Percentiles rank a stretch among this genome's conserved stretches.
These are phyloP conservation scores for Egretta garzetta DNA, from an alignment of 2,113 vertebrate species.

Conservation along the genomic window DNA sequence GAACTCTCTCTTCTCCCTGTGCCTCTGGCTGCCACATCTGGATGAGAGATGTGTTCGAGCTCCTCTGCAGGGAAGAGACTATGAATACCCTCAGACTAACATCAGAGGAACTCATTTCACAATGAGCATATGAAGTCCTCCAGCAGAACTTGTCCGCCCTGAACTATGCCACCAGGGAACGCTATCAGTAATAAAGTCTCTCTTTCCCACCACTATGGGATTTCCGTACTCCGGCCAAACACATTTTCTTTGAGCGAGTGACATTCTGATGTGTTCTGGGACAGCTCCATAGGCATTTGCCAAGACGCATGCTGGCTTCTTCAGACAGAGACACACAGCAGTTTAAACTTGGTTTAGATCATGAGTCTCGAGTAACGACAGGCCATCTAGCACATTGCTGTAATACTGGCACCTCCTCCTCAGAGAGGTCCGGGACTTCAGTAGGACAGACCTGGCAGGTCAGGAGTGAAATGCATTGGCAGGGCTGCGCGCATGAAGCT, in stretches of 20 bases:
- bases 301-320: conserved; percentile 19
- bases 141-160: background rate
- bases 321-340: background rate
- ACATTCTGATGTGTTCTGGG: conserved; percentile 7
- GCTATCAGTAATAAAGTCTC: background rate
- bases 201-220: background rate
- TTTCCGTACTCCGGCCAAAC: background rate
- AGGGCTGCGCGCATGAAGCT: background rate
- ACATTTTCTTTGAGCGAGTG: background rate
- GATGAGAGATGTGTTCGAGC: background rate
- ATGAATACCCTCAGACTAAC: background rate
- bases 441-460: background rate
- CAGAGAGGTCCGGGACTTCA: background rate
- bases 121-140: background rate
- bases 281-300: background rate
- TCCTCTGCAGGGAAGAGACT: background rate
- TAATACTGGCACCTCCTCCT: background rate
- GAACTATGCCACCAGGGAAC: background rate
- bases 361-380: background rate
- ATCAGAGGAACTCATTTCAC: background rate
- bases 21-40: background rate
- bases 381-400: conserved; percentile 22
- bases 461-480: background rate
- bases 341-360: conserved; percentile 18
- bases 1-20: background rate